Base-by-base conservation (phyloP, 2,113 vertebrate species). In the Platycercus adscitus region DNA sequence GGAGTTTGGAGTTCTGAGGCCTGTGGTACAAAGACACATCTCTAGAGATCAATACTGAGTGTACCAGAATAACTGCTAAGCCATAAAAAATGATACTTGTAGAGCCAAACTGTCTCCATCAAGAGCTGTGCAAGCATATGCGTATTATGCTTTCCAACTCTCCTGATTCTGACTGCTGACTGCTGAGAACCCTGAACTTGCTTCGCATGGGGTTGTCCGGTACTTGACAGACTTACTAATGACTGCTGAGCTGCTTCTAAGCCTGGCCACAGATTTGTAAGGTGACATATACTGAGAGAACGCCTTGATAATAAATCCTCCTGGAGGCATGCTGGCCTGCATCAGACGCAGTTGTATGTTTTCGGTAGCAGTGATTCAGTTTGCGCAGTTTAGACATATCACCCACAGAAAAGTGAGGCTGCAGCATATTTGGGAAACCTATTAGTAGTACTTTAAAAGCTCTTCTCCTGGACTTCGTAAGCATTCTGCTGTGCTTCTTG, bases 211-310 rank as follows among this genome's bases (percentile, higher is more conserved):
- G 71, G 86, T 81, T 96, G 88, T 81, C 90, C 0, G 0, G 19
- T 66, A 53, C 47, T 73, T 95, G 88, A 77, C 76, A 95, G 88
- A 70, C 58, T 86, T 86, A 83, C 58, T 96, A 90, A 88, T 5
- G 29, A 92, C 50, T 1, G 3, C 75, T 93, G 92, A 89, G 80
- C 75, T 88, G 33, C 63, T 94, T 87, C 79, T 46, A 60, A 92
- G 44, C 64, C 58, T 88, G 53, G 75, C 58, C 25, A 21, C 66
- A 46, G 71, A 68, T 81, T 93, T 96, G 49, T 86, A 61, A 90
- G 37, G 58, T 77, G 86, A 81, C 79, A 70, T 86, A 90, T 63
- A 83, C 19, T 37, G 25, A 77, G 31, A 3, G 17, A 92, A 70
- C 70, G 64, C 19, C 46, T 80, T 56, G 28, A 72, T 86, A 90